A percentile compares a stretch with the other conserved stretches of the same genome.
Evolutionary conservation across 2,797 vertebrate species (phyloP).

Genomic region (Buceros bicornis): DNA sequence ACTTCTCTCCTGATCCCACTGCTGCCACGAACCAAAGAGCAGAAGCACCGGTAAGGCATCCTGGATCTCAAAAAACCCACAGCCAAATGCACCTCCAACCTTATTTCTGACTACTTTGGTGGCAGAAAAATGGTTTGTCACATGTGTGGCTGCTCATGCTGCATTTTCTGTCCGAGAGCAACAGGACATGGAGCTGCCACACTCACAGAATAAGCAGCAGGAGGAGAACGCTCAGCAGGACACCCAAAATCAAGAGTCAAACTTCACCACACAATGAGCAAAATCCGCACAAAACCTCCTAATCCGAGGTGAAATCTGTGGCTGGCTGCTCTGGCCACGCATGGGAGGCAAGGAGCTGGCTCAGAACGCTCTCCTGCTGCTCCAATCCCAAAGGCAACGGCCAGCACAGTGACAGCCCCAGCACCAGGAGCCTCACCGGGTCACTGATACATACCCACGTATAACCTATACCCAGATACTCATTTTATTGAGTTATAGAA

Average conservation of each 20-base stretch:
- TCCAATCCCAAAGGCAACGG: not conserved
- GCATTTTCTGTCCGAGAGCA: not conserved
- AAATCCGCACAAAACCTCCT: not conserved
- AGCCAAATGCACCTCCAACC: not conserved
- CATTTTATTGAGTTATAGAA: not conserved
- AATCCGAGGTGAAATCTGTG: not conserved
- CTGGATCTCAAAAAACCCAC: not conserved
- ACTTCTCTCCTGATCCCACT: not conserved
- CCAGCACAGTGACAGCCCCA: not conserved
- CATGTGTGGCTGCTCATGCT: not conserved
- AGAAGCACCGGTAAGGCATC: not conserved
- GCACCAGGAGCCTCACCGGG: not conserved
- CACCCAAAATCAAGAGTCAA: not conserved
- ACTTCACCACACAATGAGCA: not conserved
- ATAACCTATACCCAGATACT: not conserved
- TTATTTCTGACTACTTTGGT: not conserved
- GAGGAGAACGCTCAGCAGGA: not conserved
- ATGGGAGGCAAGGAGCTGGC: not conserved
- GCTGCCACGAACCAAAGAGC: not conserved
- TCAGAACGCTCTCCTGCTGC: not conserved
- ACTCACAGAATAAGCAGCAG: fast-evolving
- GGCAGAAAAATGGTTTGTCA: not conserved
- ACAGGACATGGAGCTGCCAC: not conserved
- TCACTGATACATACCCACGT: too few relatives aligned
- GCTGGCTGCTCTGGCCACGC: not conserved